Base-by-base conservation (phyloP, 1,140 invertebrate genomes). In the Achatina immaculata region DNA sequence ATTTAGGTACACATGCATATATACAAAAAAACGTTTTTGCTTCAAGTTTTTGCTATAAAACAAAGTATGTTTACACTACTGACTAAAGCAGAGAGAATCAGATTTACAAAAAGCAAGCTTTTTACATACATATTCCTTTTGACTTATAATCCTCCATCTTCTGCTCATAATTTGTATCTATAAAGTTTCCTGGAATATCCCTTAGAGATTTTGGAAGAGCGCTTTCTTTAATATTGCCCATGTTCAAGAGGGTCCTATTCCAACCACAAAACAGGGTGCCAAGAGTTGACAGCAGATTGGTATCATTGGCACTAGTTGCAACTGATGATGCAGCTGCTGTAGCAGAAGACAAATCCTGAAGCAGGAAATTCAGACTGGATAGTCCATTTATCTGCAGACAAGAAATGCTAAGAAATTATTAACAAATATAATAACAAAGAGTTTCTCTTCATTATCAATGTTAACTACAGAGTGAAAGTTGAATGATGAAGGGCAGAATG, bases 71-170 rank as follows among this genome's bases (percentile, higher is more conserved):
- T n/a, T n/a, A n/a, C n/a, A n/a, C n/a, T n/a, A n/a, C n/a, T n/a
- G n/a, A n/a, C n/a, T n/a, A n/a, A n/a, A n/a, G n/a, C n/a, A n/a
- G n/a, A n/a, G n/a, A n/a, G n/a, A n/a, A n/a, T n/a, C n/a, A n/a
- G n/a, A n/a, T n/a, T n/a, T n/a, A n/a, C n/a, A n/a, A n/a, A n/a
- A n/a, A n/a, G n/a, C n/a, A n/a, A n/a, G n/a, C 58, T 14, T 62
- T 48, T n/a, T 66, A 48, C 74, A 82, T 65, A 84, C 81, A 42
- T 79, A 69, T 43, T 71, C 78, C 73, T 55, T 82, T 45, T 79
- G 51, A 38, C 75, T 80, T 38, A 69, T 76, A 66, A 74, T 75
- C 21, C 71, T 80, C 38, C 55, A 58, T 55, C 36, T 40, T 40
- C 72, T 38, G 42, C 81, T 81, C 16, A 55, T 58, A 76, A 21